Conservation (phyloP, 2,113 vertebrate genomes). For the Octodon degus region DNA sequence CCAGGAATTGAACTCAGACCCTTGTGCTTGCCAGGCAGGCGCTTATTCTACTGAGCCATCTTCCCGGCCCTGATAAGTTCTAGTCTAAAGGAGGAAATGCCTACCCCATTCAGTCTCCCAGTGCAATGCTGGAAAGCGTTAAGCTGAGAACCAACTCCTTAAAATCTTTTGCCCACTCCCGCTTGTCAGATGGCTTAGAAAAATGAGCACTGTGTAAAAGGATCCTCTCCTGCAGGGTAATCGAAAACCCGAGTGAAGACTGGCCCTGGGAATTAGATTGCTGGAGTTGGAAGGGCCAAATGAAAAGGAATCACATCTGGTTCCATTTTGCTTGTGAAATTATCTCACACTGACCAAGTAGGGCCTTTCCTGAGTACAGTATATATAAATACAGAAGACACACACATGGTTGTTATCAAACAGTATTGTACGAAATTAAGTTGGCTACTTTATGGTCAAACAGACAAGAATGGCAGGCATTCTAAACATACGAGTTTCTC, state of each 20-base stretch:
- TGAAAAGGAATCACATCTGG: constrained; percentile 87
- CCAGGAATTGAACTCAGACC: too few relatives aligned
- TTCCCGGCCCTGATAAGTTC: not conserved
- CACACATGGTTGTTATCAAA: constrained; percentile 91
- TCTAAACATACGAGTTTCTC: constrained; percentile 85
- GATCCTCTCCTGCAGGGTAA: constrained; percentile 80
- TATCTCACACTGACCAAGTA: constrained; percentile 89
- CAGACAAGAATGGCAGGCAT: constrained; percentile 86
- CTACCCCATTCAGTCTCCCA: not conserved
- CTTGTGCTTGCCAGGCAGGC: too few relatives aligned
- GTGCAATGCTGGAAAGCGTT: constrained; percentile 56
- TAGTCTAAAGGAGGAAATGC: constrained; percentile 7
- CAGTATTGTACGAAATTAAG: constrained; percentile 89
- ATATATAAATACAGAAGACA: constrained; percentile 86
- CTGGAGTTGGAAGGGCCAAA: constrained; percentile 76
- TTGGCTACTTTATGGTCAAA: constrained; percentile 89
- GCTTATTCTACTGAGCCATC: too few relatives aligned
- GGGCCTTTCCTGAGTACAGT: constrained; percentile 86
- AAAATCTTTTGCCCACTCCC: constrained; percentile 66
- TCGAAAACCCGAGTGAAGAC: constrained; percentile 79
- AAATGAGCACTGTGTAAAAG: constrained; percentile 77
- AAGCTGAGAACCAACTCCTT: constrained; percentile 81
- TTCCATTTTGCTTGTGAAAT: constrained; percentile 87
- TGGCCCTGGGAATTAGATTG: constrained; percentile 81
- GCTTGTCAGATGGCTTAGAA: constrained; percentile 70